phyloP scores from a whole-genome alignment of 2,113 vertebrate genomes.

The Neodon shergylaensis region DNA sequence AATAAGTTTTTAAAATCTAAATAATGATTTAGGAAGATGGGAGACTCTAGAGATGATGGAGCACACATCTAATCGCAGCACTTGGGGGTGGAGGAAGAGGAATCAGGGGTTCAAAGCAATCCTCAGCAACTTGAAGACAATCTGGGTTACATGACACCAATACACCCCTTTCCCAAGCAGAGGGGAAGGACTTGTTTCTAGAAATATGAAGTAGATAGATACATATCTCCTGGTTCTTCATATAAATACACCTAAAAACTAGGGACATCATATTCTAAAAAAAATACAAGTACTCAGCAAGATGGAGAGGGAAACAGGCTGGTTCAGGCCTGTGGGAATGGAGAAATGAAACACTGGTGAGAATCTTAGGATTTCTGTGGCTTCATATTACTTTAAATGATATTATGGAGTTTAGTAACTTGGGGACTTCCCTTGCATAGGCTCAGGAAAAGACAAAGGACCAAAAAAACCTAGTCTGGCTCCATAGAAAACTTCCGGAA shows the following conservation, averaged over 20 bases:
- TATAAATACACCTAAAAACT: background rate
- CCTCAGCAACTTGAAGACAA: background rate
- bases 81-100: background rate
- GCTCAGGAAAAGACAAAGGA: background rate
- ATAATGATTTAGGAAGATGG: constrained; percentile 33
- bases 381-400: background rate
- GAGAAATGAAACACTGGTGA: too few relatives aligned
- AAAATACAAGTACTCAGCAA: background rate
- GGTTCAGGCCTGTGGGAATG: accelerated
- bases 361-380: background rate
- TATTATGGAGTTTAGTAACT: background rate
- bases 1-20: constrained; percentile 27
- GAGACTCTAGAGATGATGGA: background rate
- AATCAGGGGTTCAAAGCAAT: background rate
- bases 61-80: background rate
- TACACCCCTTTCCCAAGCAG: too few relatives aligned
- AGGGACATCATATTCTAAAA: background rate
- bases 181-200: background rate
- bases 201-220: background rate
- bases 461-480: background rate
- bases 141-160: background rate
- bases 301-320: background rate
- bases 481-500: background rate
- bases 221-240: background rate
- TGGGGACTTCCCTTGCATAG: background rate